phyloP scores from a whole-genome alignment of 1,140 invertebrate species.

The Drosophila pruinosa region DNA sequence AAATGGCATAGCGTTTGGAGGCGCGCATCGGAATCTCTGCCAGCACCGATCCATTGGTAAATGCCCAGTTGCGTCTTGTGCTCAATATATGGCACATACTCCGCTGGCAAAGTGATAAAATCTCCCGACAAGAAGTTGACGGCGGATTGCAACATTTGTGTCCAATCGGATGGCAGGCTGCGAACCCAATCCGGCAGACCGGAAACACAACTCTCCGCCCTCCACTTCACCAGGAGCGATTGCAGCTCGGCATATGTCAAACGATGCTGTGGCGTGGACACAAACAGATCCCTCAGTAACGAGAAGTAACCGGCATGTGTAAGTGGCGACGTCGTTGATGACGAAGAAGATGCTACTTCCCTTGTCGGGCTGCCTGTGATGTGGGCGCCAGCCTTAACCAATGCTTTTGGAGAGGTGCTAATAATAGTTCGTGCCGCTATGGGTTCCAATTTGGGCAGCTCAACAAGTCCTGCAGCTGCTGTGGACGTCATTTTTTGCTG shows the following conservation, averaged over 20 bases:
- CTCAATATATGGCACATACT: slow-evolving; percentile 96
- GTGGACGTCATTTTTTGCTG: slow-evolving; percentile 24
- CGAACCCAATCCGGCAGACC: slow-evolving; percentile 88
- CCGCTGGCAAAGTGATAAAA: slow-evolving; percentile 90
- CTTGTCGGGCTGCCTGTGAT: slow-evolving; percentile 43
- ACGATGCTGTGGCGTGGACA: slow-evolving; percentile 91
- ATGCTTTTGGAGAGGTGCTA: slow-evolving; percentile 8
- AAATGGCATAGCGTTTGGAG: slow-evolving; percentile 89
- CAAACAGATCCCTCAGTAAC: slow-evolving; percentile 91
- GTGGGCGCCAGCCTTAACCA: slow-evolving; percentile 33
- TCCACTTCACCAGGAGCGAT: slow-evolving; percentile 90
- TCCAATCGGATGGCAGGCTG: slow-evolving; percentile 88
- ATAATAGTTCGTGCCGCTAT: slow-evolving; percentile 13
- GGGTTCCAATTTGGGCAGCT: slow-evolving; percentile 62
- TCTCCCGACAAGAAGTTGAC: slow-evolving; percentile 95
- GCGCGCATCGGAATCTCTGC: slow-evolving; percentile 93
- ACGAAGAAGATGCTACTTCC: neutral
- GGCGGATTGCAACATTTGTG: slow-evolving; percentile 90
- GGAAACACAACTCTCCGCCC: slow-evolving; percentile 86
- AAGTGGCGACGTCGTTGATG: slow-evolving; percentile 85
- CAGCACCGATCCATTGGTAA: slow-evolving; percentile 98
- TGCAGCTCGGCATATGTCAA: slow-evolving; percentile 90
- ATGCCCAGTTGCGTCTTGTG: slow-evolving; percentile 89
- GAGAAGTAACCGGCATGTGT: slow-evolving; percentile 93
- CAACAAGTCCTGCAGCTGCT: neutral